Evolutionary conservation across 2,888 invertebrate genomes (phyloP).

Genomic region (Apotomis turbidana): DNA sequence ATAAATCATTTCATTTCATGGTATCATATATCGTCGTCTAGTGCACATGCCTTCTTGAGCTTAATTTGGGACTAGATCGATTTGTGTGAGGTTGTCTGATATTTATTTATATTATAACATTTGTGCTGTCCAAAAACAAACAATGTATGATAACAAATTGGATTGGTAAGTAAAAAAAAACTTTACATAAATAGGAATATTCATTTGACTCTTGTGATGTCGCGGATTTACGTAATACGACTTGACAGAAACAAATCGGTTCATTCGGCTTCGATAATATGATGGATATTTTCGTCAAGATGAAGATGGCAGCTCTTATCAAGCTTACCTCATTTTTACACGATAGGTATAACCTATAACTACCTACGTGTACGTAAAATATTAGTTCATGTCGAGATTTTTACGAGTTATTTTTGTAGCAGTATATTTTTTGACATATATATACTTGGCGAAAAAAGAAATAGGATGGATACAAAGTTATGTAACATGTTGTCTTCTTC

Average conservation of each 20-base stretch:
- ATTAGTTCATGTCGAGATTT: slow-evolving; percentile 24
- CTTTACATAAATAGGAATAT: not conserved
- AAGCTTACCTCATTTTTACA: slow-evolving; percentile 14
- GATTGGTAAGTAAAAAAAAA: too few species aligned
- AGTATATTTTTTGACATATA: too few species aligned
- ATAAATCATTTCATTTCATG: too few species aligned
- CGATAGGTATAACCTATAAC: not conserved
- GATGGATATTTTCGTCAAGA: slow-evolving; percentile 28
- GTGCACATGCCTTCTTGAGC: too few species aligned
- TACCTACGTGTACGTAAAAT: slow-evolving; percentile 5
- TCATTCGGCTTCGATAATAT: slow-evolving; percentile 15
- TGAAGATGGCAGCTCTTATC: slow-evolving; percentile 23
- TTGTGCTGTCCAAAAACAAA: too few species aligned
- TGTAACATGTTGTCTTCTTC: too few species aligned
- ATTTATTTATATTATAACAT: too few species aligned
- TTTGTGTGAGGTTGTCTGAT: too few species aligned
- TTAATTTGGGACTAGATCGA: too few species aligned
- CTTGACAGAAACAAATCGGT: slow-evolving; percentile 1
- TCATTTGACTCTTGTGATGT: not conserved
- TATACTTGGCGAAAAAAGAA: too few species aligned
- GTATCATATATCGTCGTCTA: too few species aligned
- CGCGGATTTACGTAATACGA: not conserved
- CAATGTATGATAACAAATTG: too few species aligned
- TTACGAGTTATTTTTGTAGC: not conserved
- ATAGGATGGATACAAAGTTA: not conserved